These are phyloP conservation scores for Myxocyprinus asiaticus DNA, from an alignment of 2,113 vertebrate genomes.

Conservation along the genomic window DNA sequence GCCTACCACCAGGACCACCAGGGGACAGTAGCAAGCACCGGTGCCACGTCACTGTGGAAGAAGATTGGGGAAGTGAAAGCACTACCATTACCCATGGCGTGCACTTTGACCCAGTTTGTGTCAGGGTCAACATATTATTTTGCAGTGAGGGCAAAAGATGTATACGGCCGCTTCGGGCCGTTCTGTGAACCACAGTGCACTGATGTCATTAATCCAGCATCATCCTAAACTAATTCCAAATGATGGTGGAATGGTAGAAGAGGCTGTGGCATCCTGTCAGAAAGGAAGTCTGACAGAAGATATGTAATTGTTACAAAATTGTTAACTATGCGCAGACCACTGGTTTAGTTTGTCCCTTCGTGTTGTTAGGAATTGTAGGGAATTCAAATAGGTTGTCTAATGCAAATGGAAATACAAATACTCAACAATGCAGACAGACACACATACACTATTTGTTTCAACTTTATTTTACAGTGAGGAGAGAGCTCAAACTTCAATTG, in stretches of 20 bases:
- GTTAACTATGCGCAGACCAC: constrained; percentile 53
- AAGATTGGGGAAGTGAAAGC: constrained; percentile 98
- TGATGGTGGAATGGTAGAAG: neutral
- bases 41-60: constrained; percentile 86
- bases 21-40: constrained; percentile 64
- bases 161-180: constrained; percentile 92
- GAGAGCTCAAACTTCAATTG: constrained; percentile 19
- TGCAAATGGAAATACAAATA: constrained; percentile 3
- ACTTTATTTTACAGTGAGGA: constrained; percentile 44
- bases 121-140: constrained; percentile 98
- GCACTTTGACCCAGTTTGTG: constrained; percentile 97
- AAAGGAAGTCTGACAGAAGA: constrained; percentile 6
- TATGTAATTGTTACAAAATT: constrained; percentile 48
- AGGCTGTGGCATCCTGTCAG: constrained; percentile 4
- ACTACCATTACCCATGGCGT: constrained; percentile 95
- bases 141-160: constrained; percentile 92
- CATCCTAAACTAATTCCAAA: constrained; percentile 61
- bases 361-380: constrained; percentile 27
- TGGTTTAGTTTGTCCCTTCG: constrained; percentile 43
- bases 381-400: constrained; percentile 37
- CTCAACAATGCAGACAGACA: constrained; percentile 6
- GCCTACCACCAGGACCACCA: constrained; percentile 83
- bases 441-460: constrained; percentile 46
- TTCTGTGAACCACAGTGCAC: constrained; percentile 99
- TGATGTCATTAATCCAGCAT: constrained; percentile 82